Percentiles rank a stretch among this genome's conserved stretches.
phyloP scores from a whole-genome alignment of 2,888 invertebrate genomes.

The Unio pictorum region DNA sequence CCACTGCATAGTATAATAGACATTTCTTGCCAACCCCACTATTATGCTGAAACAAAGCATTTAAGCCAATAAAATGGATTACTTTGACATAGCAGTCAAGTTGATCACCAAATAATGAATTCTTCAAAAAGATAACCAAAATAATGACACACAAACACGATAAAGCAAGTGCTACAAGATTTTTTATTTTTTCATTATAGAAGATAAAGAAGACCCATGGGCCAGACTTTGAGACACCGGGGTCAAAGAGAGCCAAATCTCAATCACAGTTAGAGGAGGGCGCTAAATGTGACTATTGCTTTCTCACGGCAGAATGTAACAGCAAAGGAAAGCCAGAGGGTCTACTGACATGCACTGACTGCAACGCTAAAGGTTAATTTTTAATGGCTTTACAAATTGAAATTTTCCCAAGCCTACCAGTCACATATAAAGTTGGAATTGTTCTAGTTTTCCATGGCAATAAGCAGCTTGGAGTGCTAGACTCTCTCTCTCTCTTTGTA shows the following conservation, averaged over 20 bases:
- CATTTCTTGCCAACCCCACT: no score
- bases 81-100: no score
- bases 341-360: slow-evolving; percentile 69
- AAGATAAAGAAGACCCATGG: slow-evolving; percentile 63
- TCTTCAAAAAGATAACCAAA: no score
- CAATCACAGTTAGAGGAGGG: slow-evolving; percentile 26
- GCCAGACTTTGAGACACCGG: slow-evolving; percentile 59
- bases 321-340: slow-evolving; percentile 67
- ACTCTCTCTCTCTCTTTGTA: no score
- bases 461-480: no score
- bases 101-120: no score
- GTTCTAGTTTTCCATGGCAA: background rate
- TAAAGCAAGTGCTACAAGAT: background rate
- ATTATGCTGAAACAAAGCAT: no score
- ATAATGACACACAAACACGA: no score
- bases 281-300: slow-evolving; percentile 67
- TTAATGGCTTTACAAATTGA: background rate
- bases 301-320: slow-evolving; percentile 61
- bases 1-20: no score
- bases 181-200: slow-evolving; percentile 26
- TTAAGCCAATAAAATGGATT: no score
- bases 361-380: slow-evolving; percentile 66
- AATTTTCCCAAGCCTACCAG: background rate
- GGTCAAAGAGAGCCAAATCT: slow-evolving; percentile 8
- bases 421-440: background rate